Base-by-base conservation (phyloP, 2,113 vertebrate species). In the Stegastes partitus region DNA sequence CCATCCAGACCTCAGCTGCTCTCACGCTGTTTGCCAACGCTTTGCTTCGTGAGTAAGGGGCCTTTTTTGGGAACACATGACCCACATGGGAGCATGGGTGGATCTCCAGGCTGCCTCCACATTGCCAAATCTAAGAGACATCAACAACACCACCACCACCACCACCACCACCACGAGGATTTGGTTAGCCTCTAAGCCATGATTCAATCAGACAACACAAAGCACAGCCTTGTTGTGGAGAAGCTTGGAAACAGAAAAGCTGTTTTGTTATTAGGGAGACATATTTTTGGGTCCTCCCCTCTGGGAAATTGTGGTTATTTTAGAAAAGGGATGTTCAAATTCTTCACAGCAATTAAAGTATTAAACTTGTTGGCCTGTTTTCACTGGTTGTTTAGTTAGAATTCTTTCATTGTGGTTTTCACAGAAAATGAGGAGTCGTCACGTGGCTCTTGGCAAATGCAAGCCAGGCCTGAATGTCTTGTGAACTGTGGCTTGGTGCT, bases 61-160 rank as follows among this genome's bases (percentile, higher is more conserved):
- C 97, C 94, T 96, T 97, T 74, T 96, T 99, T 16, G 98, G 98
- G 87, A 99, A 99, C 57, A 99, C 90, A 0, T 99, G 98, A 49
- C 98, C 98, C 51, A 99, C 98, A 0, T 99, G 98, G 47, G 98
- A 99, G 90, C 98, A 99, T 0, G 98, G 98, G 89, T 99, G 98
- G 79, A 96, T 89, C 93, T 99, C 98, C 87, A 99, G 95, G 80
- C 93, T 97, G 73, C 98, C 98, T 34, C 98, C 97, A 53, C 98
- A 99, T 81, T 99, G 98, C 98, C 98, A 99, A 90, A 99, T 99
- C 98, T 99, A 88, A 64, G 11, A 76, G 12, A 68, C 58, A 61
- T 23, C 28, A 77, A 81, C 74, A 85, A 37, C 53, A 83, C 14
- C 42, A 75, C 9, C 70, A 74, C 14, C 64, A 83, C 14, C 42